These are phyloP conservation scores for Euwallacea similis DNA, from an alignment of 1,140 invertebrate genomes.

Conservation along the genomic window DNA sequence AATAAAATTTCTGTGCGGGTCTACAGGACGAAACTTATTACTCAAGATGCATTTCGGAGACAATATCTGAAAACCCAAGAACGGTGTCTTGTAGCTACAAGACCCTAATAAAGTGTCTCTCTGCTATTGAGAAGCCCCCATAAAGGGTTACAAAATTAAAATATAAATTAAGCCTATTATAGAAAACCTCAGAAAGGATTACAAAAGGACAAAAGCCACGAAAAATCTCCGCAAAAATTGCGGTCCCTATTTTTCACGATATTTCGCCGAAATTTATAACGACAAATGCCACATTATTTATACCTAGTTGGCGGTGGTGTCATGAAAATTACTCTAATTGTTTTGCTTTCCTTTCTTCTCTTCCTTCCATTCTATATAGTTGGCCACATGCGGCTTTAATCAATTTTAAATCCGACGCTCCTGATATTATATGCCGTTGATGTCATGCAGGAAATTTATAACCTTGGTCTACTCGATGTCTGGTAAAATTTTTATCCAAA, in stretches of 20 bases:
- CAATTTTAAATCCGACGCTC: background rate
- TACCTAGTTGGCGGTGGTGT: conserved; percentile 25
- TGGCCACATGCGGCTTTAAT: conserved; percentile 3
- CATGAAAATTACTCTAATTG: conserved; percentile 33
- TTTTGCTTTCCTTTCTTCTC: conserved; percentile 21
- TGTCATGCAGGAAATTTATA: too few relatives aligned
- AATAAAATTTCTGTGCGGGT: too few relatives aligned
- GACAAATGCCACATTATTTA: conserved; percentile 32
- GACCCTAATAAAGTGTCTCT: too few relatives aligned
- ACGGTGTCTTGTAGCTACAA: too few relatives aligned
- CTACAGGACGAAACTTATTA: too few relatives aligned
- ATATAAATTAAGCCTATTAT: background rate
- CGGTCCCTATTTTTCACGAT: background rate
- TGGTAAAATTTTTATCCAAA: too few relatives aligned
- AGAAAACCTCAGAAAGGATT: background rate
- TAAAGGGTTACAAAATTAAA: background rate
- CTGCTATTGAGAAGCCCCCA: too few relatives aligned
- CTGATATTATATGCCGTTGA: too few relatives aligned
- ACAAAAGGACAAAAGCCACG: background rate
- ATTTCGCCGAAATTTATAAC: conserved; percentile 23
- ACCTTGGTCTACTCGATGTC: too few relatives aligned
- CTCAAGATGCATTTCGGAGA: too few relatives aligned
- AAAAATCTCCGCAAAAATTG: background rate
- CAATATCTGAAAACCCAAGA: too few relatives aligned
- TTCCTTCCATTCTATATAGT: conserved; percentile 5